These are phyloP conservation scores for Agrochola litura DNA, from an alignment of 2,888 invertebrate species.

Conservation along the genomic window DNA sequence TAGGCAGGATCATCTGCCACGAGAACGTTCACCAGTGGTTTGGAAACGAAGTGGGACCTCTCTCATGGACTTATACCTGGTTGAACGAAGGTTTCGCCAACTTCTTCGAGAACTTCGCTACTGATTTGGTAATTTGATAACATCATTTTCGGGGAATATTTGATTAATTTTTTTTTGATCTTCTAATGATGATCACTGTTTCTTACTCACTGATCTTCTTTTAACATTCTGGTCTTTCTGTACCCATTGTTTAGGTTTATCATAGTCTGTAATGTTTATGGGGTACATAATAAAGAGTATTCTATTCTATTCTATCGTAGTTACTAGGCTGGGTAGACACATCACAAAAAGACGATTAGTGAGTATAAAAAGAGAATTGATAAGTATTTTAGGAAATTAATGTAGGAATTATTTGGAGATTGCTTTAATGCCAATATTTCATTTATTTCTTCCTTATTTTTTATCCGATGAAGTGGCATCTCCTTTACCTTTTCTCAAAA, in stretches of 20 bases:
- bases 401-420: no score
- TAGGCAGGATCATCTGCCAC: constrained; percentile 90
- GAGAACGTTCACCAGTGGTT: constrained; percentile 95
- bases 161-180: no score
- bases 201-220: not conserved
- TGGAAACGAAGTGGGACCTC: constrained; percentile 93
- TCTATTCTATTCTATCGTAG: no score
- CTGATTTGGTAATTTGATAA: constrained; percentile 83
- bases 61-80: constrained; percentile 94
- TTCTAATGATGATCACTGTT: not conserved
- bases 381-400: no score
- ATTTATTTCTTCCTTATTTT: not conserved
- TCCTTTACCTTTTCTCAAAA: not conserved
- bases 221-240: not conserved
- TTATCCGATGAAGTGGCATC: not conserved
- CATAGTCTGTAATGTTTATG: no score
- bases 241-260: not conserved
- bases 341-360: no score
- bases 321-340: no score
- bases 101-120: constrained; percentile 92
- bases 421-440: no score
- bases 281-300: no score
- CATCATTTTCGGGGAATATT: not conserved
- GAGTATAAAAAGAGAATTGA: not conserved
- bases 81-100: constrained; percentile 94